phyloP scores from a whole-genome alignment of 2,888 invertebrate species.

The Calameuta idolon region DNA sequence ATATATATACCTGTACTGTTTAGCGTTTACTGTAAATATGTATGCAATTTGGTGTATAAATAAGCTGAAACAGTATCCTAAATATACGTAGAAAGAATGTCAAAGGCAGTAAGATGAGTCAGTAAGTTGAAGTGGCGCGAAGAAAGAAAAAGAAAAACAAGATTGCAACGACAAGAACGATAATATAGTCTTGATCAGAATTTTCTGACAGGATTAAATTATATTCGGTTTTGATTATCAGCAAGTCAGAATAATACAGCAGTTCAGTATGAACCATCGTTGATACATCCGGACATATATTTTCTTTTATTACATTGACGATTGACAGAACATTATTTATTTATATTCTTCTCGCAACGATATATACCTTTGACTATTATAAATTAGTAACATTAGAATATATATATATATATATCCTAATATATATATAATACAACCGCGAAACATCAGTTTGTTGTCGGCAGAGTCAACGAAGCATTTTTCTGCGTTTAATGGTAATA shows the following conservation, averaged over 20 bases:
- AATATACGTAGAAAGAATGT: slow-evolving; percentile 13
- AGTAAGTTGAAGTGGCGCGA: neutral
- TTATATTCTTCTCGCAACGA: neutral
- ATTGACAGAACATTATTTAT: neutral
- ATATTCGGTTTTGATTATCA: neutral
- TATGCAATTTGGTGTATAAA: slow-evolving; percentile 24
- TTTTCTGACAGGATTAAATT: neutral
- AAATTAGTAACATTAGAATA: neutral
- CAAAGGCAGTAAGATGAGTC: neutral
- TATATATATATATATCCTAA: neutral
- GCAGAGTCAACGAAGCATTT: neutral
- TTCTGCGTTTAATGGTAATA: neutral
- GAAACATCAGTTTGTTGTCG: neutral
- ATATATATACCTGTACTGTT: neutral
- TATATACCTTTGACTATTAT: neutral
- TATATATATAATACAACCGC: neutral
- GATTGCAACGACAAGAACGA: neutral
- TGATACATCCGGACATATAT: neutral
- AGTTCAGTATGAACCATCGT: slow-evolving; percentile 1
- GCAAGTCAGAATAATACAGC: neutral
- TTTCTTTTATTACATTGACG: neutral
- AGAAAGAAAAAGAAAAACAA: neutral
- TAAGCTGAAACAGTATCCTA: slow-evolving; percentile 19
- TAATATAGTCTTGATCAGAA: neutral
- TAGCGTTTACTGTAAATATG: slow-evolving; percentile 28